Conservation (phyloP, 1,140 invertebrate species). For the Pectinophora gossypiella region DNA sequence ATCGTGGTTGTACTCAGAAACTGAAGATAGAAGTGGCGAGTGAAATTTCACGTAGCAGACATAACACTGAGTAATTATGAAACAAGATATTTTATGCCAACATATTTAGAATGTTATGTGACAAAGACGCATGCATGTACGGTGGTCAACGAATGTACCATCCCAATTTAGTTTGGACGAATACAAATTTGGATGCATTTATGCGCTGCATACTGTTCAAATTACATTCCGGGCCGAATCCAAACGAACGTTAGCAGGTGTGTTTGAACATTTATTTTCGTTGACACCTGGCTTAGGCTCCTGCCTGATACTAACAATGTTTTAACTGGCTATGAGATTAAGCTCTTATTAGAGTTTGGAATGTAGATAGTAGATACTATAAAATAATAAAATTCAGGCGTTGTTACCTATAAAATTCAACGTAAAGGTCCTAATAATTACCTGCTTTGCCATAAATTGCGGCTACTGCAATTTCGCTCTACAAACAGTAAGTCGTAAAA, state of each 20-base stretch:
- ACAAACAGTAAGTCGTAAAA: no score
- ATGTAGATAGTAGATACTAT: no score
- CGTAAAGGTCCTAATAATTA: no score
- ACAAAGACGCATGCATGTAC: background rate
- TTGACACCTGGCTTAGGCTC: constrained; percentile 3
- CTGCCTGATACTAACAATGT: background rate
- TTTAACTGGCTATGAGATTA: background rate
- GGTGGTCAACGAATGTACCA: background rate
- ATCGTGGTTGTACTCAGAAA: no score
- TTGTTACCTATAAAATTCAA: no score
- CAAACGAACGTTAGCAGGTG: constrained; percentile 7
- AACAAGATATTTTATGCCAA: background rate
- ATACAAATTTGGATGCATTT: background rate
- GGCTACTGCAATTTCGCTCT: no score
- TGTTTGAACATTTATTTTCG: constrained; percentile 6
- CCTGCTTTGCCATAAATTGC: no score
- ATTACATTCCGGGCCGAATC: background rate
- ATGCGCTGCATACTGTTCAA: background rate
- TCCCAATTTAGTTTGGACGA: no score
- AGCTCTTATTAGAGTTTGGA: no score
- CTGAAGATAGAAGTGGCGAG: no score
- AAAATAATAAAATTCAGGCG: no score
- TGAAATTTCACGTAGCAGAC: background rate
- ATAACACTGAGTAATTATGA: background rate
- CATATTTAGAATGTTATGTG: background rate